Evolutionary conservation across 2,888 invertebrate species (phyloP).

Genomic region (Ectropis crepuscularia): DNA sequence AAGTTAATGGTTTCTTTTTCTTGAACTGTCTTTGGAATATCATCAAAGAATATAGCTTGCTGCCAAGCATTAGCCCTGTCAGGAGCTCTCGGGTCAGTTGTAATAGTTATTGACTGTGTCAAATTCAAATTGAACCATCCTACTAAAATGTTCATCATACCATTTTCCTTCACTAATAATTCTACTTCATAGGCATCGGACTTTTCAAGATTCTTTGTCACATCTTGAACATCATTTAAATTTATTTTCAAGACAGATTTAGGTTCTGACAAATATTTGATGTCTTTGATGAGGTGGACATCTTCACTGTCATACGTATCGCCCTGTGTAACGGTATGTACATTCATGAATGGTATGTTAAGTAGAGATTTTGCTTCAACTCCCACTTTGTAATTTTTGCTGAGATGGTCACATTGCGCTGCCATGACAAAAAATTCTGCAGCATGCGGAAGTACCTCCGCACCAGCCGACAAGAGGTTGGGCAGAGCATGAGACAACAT

Average conservation of each 20-base stretch:
- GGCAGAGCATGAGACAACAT: conserved; percentile 89
- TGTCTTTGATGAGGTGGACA: conserved; percentile 81
- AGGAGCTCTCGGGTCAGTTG: conserved; percentile 84
- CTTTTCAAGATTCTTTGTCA: conserved; percentile 67
- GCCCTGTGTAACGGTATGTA: conserved; percentile 58
- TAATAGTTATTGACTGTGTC: conserved; percentile 85
- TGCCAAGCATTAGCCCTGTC: conserved; percentile 89
- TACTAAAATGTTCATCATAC: conserved; percentile 86
- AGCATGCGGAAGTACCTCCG: conserved; percentile 85
- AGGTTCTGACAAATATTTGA: conserved; percentile 85
- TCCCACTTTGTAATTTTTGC: conserved; percentile 74
- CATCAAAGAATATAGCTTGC: conserved; percentile 88
- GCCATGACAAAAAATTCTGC: conserved; percentile 87
- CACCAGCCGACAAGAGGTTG: conserved; percentile 78
- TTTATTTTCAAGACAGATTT: conserved; percentile 83
- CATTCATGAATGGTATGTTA: conserved; percentile 48
- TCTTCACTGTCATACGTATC: conserved; percentile 90
- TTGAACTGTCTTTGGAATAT: conserved; percentile 63
- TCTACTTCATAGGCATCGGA: conserved; percentile 66
- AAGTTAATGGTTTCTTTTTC: conserved; percentile 60
- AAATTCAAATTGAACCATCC: conserved; percentile 91
- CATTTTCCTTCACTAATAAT: conserved; percentile 70
- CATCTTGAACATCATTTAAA: conserved; percentile 84
- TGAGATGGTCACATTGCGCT: conserved; percentile 82
- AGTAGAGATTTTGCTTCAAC: conserved; percentile 56